phyloP scores from a whole-genome alignment of 92 coral and sea anemone species.

The Diadumene lineata region DNA sequence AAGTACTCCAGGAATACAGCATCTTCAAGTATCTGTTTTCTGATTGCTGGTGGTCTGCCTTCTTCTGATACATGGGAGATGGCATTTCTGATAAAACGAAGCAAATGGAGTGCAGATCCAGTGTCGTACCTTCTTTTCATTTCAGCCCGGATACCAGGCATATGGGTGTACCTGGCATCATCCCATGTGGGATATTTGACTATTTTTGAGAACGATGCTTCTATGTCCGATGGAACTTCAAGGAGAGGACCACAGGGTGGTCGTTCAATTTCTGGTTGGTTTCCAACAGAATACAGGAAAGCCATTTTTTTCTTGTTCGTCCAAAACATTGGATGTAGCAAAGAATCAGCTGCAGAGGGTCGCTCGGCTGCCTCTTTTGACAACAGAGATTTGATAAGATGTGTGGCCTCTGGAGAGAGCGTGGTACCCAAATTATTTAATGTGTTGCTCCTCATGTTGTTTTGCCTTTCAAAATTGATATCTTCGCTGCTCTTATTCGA shows the following conservation, averaged over 20 bases:
- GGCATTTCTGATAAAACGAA: constrained; percentile 61
- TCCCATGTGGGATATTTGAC: neutral
- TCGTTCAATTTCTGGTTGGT: constrained; percentile 46
- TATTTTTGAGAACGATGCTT: neutral
- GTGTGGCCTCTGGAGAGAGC: constrained; percentile 46
- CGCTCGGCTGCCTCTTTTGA: constrained; percentile 16
- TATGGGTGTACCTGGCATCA: constrained; percentile 15
- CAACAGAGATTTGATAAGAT: constrained; percentile 37
- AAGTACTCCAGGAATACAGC: constrained; percentile 36
- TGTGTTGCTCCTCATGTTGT: constrained; percentile 27
- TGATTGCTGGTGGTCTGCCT: neutral
- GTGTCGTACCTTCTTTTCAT: constrained; percentile 46
- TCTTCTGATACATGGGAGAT: constrained; percentile 32
- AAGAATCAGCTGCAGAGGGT: constrained; percentile 25
- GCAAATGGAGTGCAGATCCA: constrained; percentile 42
- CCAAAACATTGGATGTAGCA: constrained; percentile 62
- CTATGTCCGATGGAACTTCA: constrained; percentile 23
- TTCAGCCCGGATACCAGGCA: constrained; percentile 31
- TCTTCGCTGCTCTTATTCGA: too few relatives aligned
- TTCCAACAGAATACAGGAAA: constrained; percentile 41
- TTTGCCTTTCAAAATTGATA: constrained; percentile 31
- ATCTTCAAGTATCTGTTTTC: constrained; percentile 14
- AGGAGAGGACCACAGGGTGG: constrained; percentile 11
- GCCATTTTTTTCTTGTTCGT: constrained; percentile 37
- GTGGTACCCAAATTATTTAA: neutral